Evolutionary conservation across 2,797 vertebrate species (phyloP).

Genomic region (Psittacula echo): DNA sequence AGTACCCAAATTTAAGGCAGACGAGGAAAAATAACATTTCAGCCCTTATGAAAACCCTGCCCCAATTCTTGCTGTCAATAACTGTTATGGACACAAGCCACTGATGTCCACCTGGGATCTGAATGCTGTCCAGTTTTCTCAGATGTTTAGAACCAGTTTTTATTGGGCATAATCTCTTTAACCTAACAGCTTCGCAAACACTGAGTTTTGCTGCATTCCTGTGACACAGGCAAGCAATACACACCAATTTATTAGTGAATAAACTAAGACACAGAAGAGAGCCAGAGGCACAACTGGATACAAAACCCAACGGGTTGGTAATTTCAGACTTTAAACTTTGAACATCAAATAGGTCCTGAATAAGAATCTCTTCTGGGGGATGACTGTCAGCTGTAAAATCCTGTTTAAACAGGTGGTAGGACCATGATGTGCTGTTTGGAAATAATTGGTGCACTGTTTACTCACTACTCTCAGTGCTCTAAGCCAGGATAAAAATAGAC

Average conservation of each 20-base stretch:
- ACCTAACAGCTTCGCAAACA: slow-evolving; percentile 50
- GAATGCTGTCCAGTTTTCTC: slow-evolving; percentile 35
- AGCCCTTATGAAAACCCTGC: not conserved
- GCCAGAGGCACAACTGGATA: slow-evolving; percentile 49
- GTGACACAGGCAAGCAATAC: not conserved
- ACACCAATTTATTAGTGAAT: slow-evolving; percentile 6
- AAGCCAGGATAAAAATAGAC: slow-evolving; percentile 15
- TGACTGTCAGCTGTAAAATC: slow-evolving; percentile 42
- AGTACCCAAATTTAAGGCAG: slow-evolving; percentile 28
- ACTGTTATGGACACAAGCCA: slow-evolving; percentile 11
- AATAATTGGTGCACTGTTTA: slow-evolving; percentile 54
- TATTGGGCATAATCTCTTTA: slow-evolving; percentile 33
- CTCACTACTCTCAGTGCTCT: not conserved
- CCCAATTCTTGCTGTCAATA: slow-evolving; percentile 38
- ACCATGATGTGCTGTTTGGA: slow-evolving; percentile 1
- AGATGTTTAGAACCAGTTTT: slow-evolving; percentile 51
- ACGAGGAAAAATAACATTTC: not conserved
- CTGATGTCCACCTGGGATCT: slow-evolving; percentile 39
- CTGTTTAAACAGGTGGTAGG: slow-evolving; percentile 44
- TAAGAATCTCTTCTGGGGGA: not conserved
- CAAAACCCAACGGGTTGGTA: not conserved
- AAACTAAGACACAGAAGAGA: slow-evolving; percentile 13
- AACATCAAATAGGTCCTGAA: slow-evolving; percentile 28
- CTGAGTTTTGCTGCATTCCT: not conserved
- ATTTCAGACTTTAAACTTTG: slow-evolving; percentile 54